phyloP scores from a whole-genome alignment of 2,888 invertebrate species.

The Dryomyza anilis region DNA sequence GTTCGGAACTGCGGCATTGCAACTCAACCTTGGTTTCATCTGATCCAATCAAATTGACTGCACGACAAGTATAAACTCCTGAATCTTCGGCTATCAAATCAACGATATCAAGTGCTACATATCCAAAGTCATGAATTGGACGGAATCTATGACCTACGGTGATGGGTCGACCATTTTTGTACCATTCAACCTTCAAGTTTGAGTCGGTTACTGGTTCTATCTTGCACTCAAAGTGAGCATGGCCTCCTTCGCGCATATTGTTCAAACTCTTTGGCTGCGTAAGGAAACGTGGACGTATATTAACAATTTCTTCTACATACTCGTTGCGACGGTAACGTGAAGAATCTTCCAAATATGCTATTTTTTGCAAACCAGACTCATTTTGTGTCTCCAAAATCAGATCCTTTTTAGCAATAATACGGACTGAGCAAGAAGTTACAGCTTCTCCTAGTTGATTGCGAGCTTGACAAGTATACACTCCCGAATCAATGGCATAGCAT shows the following conservation, averaged over 20 bases:
- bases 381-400: constrained; percentile 87
- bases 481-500: constrained; percentile 96
- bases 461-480: constrained; percentile 94
- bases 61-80: constrained; percentile 91
- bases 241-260: constrained; percentile 85
- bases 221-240: constrained; percentile 97
- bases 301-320: constrained; percentile 81
- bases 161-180: constrained; percentile 90
- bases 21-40: constrained; percentile 82
- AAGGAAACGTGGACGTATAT: constrained; percentile 81
- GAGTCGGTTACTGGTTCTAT: constrained; percentile 96
- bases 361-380: constrained; percentile 88
- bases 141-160: constrained; percentile 94
- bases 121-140: constrained; percentile 97
- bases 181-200: constrained; percentile 96
- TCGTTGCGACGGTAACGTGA: constrained; percentile 84
- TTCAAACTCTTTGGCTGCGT: constrained; percentile 86
- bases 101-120: constrained; percentile 95
- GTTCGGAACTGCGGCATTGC: constrained; percentile 76
- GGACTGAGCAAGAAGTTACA: constrained; percentile 87
- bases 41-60: constrained; percentile 86
- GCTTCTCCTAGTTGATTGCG: constrained; percentile 94
- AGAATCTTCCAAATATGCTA: constrained; percentile 87
- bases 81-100: constrained; percentile 96
- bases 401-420: constrained; percentile 88